Evolutionary conservation across 2,888 invertebrate species (phyloP).

Genomic region (Bimastos eiseni): DNA sequence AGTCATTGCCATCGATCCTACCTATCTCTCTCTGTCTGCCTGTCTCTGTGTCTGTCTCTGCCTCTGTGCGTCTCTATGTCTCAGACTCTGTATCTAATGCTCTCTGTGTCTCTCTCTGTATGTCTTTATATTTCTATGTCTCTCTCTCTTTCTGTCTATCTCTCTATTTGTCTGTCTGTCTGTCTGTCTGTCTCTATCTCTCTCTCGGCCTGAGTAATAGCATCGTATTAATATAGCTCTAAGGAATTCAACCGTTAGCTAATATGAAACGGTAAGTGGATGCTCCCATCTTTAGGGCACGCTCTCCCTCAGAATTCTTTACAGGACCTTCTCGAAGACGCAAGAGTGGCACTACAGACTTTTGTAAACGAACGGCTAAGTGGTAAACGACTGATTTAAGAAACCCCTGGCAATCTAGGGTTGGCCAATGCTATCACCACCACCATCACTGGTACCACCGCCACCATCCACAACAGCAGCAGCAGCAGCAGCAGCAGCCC

Average conservation of each 20-base stretch:
- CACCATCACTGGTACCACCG: neutral
- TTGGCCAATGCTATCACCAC: neutral
- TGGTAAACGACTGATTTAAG: neutral
- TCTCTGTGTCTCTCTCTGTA: no score
- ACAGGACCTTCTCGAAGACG: constrained; percentile 6
- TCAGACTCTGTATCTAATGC: no score
- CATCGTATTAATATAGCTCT: neutral
- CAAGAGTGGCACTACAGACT: neutral
- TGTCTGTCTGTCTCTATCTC: no score
- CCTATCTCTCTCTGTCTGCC: no score
- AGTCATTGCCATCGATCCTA: neutral
- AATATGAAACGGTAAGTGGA: neutral
- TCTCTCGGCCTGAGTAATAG: neutral
- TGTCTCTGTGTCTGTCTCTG: no score
- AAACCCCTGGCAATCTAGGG: constrained; percentile 13
- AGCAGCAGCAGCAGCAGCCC: neutral
- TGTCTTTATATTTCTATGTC: no score
- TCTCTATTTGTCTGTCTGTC: no score
- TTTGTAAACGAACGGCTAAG: neutral
- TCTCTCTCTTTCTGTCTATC: no score
- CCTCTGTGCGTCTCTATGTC: no score
- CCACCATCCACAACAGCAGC: neutral
- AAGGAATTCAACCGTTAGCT: neutral
- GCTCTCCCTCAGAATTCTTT: neutral
- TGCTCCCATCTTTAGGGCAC: neutral